Evolutionary conservation across 2,888 invertebrate genomes (phyloP), one percentile per base, ranked within the genome.

Genomic region (Geotrupes spiniger): DNA sequence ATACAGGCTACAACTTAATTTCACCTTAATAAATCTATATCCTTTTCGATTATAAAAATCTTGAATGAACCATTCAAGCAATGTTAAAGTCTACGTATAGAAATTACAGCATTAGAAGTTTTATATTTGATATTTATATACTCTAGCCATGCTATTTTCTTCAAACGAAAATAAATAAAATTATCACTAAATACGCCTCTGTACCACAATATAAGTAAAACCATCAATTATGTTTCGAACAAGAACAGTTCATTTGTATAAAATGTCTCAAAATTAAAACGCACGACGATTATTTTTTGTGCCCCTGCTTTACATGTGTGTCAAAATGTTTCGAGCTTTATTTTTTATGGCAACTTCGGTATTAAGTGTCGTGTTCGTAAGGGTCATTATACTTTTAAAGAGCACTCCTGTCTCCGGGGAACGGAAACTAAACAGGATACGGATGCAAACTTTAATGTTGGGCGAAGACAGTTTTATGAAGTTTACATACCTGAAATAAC

Each of bases 251-350:
- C 31, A 28, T 28, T 42, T 42, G 42, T 42, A 28, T 42, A 31
- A 42, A 29, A 42, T 42, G 29, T 29, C 31, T 42, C 42, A 48
- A 46, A 51, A 48, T 48, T 41, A 51, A 51, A 51, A 44, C 40
- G 41, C 38, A 43, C 44, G 37, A 39, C 33, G 43, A 36, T 48
- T 51, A 16, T 15, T 11, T 42, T 31, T 45, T 47, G 48, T 45
- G 43, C 40, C 41, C 44, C 21, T 29, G 44, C 40, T 49, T 44
- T 45, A 45, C 45, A 49, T 45, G 44, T 45, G 45, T 45, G 49
- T 49, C 41, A 45, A 45, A 49, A 49, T 29, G 36, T 40, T 49
- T 21, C 21, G 25, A 29, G 38, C 29, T n/a, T 37, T 14, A 8
- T 33, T 29, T 8, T 4, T 33, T n/a, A 5, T 12, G 9, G 14